Evolutionary conservation across 2,888 invertebrate species (phyloP).

Genomic region (Tiliacea citrago): DNA sequence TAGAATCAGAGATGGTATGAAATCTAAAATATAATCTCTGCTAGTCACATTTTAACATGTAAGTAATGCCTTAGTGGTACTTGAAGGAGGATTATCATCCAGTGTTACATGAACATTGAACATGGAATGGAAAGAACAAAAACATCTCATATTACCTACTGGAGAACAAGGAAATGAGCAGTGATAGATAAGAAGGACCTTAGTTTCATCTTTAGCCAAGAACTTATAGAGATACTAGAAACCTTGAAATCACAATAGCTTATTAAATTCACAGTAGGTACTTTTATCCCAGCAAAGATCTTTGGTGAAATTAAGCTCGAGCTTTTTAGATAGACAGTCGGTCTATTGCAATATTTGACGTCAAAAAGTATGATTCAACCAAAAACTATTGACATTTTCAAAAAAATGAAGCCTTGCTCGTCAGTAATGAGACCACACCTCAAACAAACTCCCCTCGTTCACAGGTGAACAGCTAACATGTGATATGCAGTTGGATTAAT

Average conservation of each 20-base stretch:
- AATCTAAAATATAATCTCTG: background rate
- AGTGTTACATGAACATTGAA: background rate
- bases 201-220: background rate
- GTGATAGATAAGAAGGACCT: background rate
- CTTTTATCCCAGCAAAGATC: background rate
- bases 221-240: too few species aligned
- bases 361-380: too few species aligned
- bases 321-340: background rate
- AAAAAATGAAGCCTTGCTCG: conserved; percentile 9
- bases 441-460: conserved; percentile 27
- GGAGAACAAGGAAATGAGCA: background rate
- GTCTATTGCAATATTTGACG: too few species aligned
- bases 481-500: conserved; percentile 59
- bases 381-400: too few species aligned
- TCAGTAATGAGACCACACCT: conserved; percentile 38
- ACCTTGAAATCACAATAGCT: too few species aligned
- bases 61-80: too few species aligned
- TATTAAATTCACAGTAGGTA: too few species aligned
- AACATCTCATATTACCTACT: too few species aligned
- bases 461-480: conserved; percentile 58
- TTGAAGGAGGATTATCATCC: background rate
- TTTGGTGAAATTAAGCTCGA: background rate
- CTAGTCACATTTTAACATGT: too few species aligned
- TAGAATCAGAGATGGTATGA: too few species aligned
- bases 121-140: background rate